A percentile compares a stretch with the other conserved stretches of the same genome.
Conservation (phyloP, 1,140 invertebrate genomes). For the Anadara kagoshimensis region DNA sequence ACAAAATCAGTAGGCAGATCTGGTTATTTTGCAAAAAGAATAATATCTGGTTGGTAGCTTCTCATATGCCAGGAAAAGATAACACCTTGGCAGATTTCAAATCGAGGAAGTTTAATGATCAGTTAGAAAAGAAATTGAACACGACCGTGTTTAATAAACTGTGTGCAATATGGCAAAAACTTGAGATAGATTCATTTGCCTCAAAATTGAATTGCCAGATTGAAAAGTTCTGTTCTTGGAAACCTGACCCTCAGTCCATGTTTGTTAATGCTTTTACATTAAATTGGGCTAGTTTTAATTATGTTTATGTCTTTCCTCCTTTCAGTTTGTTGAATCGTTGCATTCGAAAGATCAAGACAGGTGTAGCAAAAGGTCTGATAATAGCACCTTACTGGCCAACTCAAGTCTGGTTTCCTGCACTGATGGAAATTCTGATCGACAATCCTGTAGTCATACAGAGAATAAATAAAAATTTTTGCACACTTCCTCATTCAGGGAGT, state of each 20-base stretch:
- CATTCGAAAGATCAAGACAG: slow-evolving; percentile 22
- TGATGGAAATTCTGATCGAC: slow-evolving; percentile 19
- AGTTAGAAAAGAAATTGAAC: slow-evolving; percentile 40
- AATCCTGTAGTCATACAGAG: slow-evolving; percentile 9
- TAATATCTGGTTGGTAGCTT: slow-evolving; percentile 30
- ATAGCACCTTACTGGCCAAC: slow-evolving; percentile 18
- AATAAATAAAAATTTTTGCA: slow-evolving; percentile 5
- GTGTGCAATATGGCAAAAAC: too few relatives aligned
- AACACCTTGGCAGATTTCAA: slow-evolving; percentile 36
- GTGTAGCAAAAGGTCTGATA: slow-evolving; percentile 3
- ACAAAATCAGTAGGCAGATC: slow-evolving; percentile 36
- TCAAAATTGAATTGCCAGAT: slow-evolving; percentile 21
- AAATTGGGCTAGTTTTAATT: slow-evolving; percentile 1
- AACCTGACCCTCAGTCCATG: slow-evolving; percentile 14
- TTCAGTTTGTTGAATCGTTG: slow-evolving; percentile 20
- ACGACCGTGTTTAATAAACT: too few relatives aligned
- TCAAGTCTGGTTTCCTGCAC: slow-evolving; percentile 24
- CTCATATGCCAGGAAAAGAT: slow-evolving; percentile 34
- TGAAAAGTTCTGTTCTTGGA: slow-evolving; percentile 11
- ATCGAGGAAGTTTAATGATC: slow-evolving; percentile 21
- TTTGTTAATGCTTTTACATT: slow-evolving; percentile 24
- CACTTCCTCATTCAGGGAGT: neutral
- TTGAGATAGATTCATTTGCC: slow-evolving; percentile 35
- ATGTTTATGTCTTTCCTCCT: slow-evolving; percentile 20
- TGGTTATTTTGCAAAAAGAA: slow-evolving; percentile 41